Evolutionary conservation across 2,113 vertebrate genomes (phyloP).

Genomic region (Chionomys nivalis): DNA sequence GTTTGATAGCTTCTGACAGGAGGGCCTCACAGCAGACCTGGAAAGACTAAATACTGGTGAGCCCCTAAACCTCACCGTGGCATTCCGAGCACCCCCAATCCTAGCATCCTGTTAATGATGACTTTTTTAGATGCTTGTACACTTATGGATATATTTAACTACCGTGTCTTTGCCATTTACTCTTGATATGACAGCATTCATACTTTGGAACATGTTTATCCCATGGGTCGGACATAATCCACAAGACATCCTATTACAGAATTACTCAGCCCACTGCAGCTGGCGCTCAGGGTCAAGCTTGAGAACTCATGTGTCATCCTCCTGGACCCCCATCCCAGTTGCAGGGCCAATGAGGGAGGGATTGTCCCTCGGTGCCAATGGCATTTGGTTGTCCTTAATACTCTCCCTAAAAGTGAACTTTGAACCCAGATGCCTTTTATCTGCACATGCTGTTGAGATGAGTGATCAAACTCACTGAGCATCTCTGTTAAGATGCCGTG

Average conservation of each 20-base stretch:
- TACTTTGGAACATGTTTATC: neutral
- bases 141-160: neutral
- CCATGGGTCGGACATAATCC: slow-evolving; percentile 15
- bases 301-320: neutral
- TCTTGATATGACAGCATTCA: neutral
- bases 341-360: slow-evolving; percentile 66
- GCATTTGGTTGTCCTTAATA: slow-evolving; percentile 74
- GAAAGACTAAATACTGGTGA: neutral
- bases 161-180: slow-evolving; percentile 21
- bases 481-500: slow-evolving; percentile 78
- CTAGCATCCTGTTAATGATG: neutral
- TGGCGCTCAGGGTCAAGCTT: neutral
- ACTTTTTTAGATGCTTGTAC: neutral
- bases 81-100: neutral
- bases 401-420: slow-evolving; percentile 81
- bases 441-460: slow-evolving; percentile 82
- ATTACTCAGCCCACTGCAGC: slow-evolving; percentile 4
- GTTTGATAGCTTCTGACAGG: neutral
- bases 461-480: slow-evolving; percentile 80
- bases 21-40: neutral
- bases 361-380: slow-evolving; percentile 71
- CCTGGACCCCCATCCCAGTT: neutral
- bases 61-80: neutral
- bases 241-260: neutral
- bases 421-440: slow-evolving; percentile 77